Conservation (phyloP, 2,113 vertebrate genomes). For the Malurus melanocephalus region DNA sequence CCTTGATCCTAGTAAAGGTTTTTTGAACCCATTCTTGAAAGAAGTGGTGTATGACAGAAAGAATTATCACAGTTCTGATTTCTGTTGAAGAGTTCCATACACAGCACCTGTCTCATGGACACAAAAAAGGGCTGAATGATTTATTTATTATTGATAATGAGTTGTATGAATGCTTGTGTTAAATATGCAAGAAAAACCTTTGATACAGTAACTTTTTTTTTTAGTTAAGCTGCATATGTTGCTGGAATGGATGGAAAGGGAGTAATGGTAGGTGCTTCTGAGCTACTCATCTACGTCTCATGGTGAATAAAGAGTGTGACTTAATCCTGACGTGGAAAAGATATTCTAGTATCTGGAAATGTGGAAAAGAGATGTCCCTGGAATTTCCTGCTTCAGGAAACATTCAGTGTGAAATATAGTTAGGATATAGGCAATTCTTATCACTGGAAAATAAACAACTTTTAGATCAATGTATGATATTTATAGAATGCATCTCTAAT, state of each 20-base stretch:
- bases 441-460: not conserved
- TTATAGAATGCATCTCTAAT: not conserved
- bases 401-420: not conserved
- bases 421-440: not conserved
- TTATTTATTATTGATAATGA: not conserved
- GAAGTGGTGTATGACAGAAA: not conserved
- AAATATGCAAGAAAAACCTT: not conserved
- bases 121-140: not conserved
- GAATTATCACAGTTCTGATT: not conserved
- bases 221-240: not conserved
- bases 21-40: not conserved
- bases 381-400: not conserved
- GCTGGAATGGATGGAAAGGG: not conserved
- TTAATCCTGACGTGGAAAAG: not conserved
- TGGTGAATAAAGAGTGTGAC: not conserved
- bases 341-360: not conserved
- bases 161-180: not conserved
- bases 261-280: not conserved
- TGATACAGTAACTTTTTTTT: not conserved
- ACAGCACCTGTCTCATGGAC: not conserved
- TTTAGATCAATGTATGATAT: not conserved
- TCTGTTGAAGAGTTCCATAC: not conserved
- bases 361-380: not conserved
- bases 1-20: not conserved
- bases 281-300: not conserved